Conservation (phyloP, 2,888 invertebrate genomes). For the Erpobdella octoculata region DNA sequence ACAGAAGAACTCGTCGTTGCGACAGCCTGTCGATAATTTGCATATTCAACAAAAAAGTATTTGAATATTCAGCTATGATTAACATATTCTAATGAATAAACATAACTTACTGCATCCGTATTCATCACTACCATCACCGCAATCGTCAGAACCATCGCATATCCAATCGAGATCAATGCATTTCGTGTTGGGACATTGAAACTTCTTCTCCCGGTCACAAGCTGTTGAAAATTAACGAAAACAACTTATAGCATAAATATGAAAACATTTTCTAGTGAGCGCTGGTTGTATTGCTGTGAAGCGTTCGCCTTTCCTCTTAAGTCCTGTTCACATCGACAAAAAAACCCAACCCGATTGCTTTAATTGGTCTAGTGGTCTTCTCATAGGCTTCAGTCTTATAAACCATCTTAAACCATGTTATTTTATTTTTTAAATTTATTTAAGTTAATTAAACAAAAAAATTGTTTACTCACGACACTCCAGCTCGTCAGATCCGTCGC, state of each 20-base stretch:
- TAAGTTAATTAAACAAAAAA: not conserved
- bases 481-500: not conserved
- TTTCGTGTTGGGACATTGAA: not conserved
- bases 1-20: not conserved
- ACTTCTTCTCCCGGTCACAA: not conserved
- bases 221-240: no score
- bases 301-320: no score
- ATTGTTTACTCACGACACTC: not conserved
- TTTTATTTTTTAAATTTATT: not conserved
- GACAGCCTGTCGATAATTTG: not conserved
- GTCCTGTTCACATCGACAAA: no score
- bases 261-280: no score
- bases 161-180: not conserved
- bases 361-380: no score
- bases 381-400: no score
- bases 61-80: not conserved
- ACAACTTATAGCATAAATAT: no score
- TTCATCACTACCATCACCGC: constrained; percentile 16
- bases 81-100: not conserved
- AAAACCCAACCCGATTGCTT: no score
- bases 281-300: no score
- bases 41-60: not conserved
- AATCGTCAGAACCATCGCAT: not conserved
- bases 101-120: not conserved
- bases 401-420: no score